A percentile compares a stretch with the other conserved stretches of the same genome.
Conservation (phyloP, 2,888 invertebrate genomes). For the Myathropa florea region DNA sequence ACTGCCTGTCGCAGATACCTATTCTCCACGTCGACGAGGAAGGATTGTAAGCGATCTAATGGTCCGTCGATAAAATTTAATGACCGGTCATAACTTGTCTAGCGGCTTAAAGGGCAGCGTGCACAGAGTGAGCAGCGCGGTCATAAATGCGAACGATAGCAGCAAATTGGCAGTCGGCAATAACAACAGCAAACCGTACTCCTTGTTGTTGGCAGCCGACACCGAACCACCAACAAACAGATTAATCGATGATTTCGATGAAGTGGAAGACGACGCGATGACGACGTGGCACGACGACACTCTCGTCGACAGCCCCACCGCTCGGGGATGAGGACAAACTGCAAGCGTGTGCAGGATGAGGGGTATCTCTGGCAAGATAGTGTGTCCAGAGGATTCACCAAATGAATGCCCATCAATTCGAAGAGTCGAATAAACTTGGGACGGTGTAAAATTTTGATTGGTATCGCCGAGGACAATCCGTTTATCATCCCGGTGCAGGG, state of each 20-base stretch:
- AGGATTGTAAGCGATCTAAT: slow-evolving; percentile 66
- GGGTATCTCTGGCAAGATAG: not conserved
- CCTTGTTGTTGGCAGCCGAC: slow-evolving; percentile 57
- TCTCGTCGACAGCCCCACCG: not conserved
- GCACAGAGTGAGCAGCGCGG: slow-evolving; percentile 35
- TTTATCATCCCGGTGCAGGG: slow-evolving; percentile 49
- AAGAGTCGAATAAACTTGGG: slow-evolving; percentile 38
- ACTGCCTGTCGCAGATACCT: slow-evolving; percentile 23
- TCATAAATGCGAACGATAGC: slow-evolving; percentile 59
- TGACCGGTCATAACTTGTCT: slow-evolving; percentile 70
- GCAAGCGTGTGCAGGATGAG: slow-evolving; percentile 12
- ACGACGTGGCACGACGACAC: slow-evolving; percentile 5
- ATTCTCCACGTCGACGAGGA: slow-evolving; percentile 16
- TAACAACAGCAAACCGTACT: slow-evolving; percentile 29
- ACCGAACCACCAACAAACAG: slow-evolving; percentile 61
- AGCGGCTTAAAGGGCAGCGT: slow-evolving; percentile 64
- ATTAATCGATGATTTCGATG: slow-evolving; percentile 70
- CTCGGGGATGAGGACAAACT: not conserved
- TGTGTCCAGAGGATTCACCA: slow-evolving; percentile 4
- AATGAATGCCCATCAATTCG: slow-evolving; percentile 53
- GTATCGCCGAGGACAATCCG: slow-evolving; percentile 64
- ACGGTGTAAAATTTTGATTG: slow-evolving; percentile 64
- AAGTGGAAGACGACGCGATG: slow-evolving; percentile 62
- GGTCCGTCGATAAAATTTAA: slow-evolving; percentile 65
- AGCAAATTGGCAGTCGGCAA: slow-evolving; percentile 61